A percentile compares a stretch with the other conserved stretches of the same genome.
Conservation (phyloP, 2,888 invertebrate species). For the Eupithecia centaureata region DNA sequence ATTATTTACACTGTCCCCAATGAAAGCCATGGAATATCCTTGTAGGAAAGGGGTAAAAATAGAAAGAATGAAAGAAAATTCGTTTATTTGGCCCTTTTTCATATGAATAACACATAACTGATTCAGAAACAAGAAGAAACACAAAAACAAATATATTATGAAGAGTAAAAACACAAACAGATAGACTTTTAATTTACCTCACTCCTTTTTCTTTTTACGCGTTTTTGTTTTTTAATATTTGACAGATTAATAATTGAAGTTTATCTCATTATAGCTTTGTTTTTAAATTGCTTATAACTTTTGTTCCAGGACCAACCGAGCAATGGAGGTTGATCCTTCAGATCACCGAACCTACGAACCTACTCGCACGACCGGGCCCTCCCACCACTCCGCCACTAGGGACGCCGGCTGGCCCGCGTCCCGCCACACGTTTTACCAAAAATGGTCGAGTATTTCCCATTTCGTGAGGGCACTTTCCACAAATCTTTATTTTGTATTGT, state of each 20-base stretch:
- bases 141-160: no score
- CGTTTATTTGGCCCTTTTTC: no score
- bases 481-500: slow-evolving; percentile 45
- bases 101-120: no score
- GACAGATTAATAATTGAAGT: no score
- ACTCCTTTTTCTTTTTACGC: background rate
- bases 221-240: slow-evolving; percentile 5
- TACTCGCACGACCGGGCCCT: slow-evolving; percentile 20
- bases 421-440: slow-evolving; percentile 41
- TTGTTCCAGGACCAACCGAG: slow-evolving; percentile 71
- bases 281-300: no score
- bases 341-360: slow-evolving; percentile 32
- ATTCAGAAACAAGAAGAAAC: no score
- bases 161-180: no score
- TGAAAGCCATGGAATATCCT: no score
- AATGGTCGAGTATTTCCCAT: slow-evolving; percentile 47
- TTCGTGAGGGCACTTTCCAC: slow-evolving; percentile 38
- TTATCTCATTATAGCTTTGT: no score
- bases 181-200: background rate
- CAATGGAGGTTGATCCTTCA: slow-evolving; percentile 71
- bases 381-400: slow-evolving; percentile 36
- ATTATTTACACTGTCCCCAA: no score
- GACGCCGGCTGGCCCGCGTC: slow-evolving; percentile 43
- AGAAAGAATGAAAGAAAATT: no score
- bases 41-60: no score